phyloP scores from a whole-genome alignment of 2,113 vertebrate genomes.

The Lycaon pictus region DNA sequence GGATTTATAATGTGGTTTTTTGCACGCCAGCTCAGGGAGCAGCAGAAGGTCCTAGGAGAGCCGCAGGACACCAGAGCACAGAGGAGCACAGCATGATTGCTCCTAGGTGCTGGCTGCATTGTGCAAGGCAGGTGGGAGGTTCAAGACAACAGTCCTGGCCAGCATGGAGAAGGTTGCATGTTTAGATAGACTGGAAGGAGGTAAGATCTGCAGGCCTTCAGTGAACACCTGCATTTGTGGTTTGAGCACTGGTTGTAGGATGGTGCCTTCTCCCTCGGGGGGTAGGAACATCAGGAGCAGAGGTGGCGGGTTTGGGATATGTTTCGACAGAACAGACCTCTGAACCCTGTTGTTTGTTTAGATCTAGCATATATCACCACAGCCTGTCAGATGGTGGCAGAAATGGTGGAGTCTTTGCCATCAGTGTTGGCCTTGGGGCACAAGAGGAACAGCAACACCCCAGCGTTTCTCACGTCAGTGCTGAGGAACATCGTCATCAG shows the following conservation, averaged over 20 bases:
- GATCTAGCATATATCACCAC: slow-evolving; percentile 85
- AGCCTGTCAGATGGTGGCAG: slow-evolving; percentile 94
- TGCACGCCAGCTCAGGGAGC: rapidly evolving
- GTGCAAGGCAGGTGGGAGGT: neutral
- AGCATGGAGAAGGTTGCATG: neutral
- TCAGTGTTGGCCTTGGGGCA: slow-evolving; percentile 93
- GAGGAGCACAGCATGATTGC: neutral
- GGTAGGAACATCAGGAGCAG: rapidly evolving
- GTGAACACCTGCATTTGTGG: neutral
- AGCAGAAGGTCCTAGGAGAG: neutral
- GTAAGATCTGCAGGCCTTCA: neutral
- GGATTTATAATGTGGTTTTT: neutral
- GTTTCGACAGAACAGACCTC: neutral
- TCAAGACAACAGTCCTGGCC: neutral
- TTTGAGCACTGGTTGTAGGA: rapidly evolving
- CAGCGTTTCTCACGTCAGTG: slow-evolving; percentile 94
- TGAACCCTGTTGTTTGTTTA: slow-evolving; percentile 70
- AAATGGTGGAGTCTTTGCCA: slow-evolving; percentile 95
- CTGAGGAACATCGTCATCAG: slow-evolving; percentile 95
- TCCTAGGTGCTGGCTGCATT: neutral
- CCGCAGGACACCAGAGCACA: neutral
- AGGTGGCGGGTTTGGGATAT: rapidly evolving
- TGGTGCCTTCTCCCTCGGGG: rapidly evolving
- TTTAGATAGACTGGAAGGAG: neutral
- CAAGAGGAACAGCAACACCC: slow-evolving; percentile 89